A percentile compares a stretch with the other conserved stretches of the same genome.
Evolutionary conservation across 2,113 vertebrate species (phyloP).

Genomic region (Microtus ochrogaster): DNA sequence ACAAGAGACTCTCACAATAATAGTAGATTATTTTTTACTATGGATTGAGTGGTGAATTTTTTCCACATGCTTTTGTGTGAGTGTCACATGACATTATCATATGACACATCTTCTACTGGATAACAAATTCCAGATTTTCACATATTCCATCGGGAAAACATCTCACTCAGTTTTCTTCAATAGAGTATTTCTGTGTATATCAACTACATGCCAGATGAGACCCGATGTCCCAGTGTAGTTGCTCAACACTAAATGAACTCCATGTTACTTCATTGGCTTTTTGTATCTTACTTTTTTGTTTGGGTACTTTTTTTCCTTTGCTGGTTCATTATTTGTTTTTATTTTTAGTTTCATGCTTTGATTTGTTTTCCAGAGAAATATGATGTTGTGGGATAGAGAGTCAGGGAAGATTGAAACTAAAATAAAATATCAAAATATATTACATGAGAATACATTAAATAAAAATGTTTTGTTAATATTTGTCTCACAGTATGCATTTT

Average conservation of each 20-base stretch:
- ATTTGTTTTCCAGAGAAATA: background rate
- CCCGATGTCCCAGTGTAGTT: background rate
- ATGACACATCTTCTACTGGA: background rate
- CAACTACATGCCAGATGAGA: background rate
- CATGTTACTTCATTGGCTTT: background rate
- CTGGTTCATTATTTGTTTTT: too few relatives aligned
- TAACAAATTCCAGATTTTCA: background rate
- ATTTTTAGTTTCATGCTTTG: background rate
- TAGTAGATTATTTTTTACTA: background rate
- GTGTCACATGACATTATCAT: background rate
- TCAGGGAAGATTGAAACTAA: background rate
- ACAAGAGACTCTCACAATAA: background rate
- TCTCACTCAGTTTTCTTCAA: background rate
- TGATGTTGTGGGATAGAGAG: too few relatives aligned
- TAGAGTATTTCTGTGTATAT: background rate
- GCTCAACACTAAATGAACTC: background rate
- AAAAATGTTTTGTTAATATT: background rate
- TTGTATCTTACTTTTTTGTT: too few relatives aligned
- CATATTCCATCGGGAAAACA: background rate
- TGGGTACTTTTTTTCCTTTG: too few relatives aligned
- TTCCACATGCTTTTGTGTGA: background rate
- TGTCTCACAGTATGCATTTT: background rate
- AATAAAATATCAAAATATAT: background rate
- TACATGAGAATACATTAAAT: background rate
- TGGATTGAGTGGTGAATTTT: background rate